These are phyloP conservation scores for Salvelinus fontinalis DNA, from an alignment of 2,113 vertebrate genomes.

Conservation along the genomic window DNA sequence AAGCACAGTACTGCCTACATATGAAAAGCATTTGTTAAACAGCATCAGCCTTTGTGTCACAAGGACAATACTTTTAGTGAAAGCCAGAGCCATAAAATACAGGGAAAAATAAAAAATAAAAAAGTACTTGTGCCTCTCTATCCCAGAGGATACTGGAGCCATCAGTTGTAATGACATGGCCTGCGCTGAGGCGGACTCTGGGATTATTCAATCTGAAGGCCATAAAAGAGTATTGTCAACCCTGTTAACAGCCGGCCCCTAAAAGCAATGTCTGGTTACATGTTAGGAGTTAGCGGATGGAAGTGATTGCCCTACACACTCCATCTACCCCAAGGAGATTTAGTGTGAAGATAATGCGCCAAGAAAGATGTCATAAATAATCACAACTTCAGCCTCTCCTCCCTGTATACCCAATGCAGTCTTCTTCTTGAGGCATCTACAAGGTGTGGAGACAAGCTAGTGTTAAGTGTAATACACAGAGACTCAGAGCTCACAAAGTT, in stretches of 20 bases:
- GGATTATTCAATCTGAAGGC: slow-evolving; percentile 77
- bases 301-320: slow-evolving; percentile 68
- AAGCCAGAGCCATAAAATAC: slow-evolving; percentile 53
- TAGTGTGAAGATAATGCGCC: slow-evolving; percentile 78
- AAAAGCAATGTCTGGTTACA: slow-evolving; percentile 80
- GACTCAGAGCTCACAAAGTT: slow-evolving; percentile 66
- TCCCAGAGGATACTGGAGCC: slow-evolving; percentile 68
- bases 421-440: slow-evolving; percentile 68
- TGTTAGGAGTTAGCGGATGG: slow-evolving; percentile 66
- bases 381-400: slow-evolving; percentile 63
- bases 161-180: slow-evolving; percentile 76
- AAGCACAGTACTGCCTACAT: slow-evolving; percentile 11
- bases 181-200: slow-evolving; percentile 55
- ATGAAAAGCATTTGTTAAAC: slow-evolving; percentile 1
- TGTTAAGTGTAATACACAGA: slow-evolving; percentile 71
- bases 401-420: slow-evolving; percentile 48
- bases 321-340: slow-evolving; percentile 72
- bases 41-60: not conserved
- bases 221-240: slow-evolving; percentile 76
- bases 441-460: slow-evolving; percentile 74
- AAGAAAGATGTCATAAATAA: slow-evolving; percentile 77
- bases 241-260: slow-evolving; percentile 72
- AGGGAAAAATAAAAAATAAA: slow-evolving; percentile 51
- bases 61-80: slow-evolving; percentile 9
- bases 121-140: slow-evolving; percentile 59